Conservation (phyloP, 2,888 invertebrate genomes). For the Chloromyia formosa region DNA sequence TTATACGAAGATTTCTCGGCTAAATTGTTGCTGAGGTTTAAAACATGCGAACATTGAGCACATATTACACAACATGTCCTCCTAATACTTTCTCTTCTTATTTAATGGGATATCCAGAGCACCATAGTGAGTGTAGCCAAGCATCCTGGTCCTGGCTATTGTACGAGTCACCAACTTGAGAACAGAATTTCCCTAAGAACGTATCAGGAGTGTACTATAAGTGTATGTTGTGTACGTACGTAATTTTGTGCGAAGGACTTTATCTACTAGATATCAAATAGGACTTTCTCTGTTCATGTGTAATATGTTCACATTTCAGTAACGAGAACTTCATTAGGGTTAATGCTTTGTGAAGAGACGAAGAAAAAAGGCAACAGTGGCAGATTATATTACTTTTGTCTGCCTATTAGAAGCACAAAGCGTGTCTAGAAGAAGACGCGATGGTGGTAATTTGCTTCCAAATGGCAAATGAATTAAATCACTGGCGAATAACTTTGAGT, state of each 20-base stretch:
- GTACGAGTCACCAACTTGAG: conserved; percentile 2
- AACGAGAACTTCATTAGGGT: conserved; percentile 36
- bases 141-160: neutral
- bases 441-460: neutral
- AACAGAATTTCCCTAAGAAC: conserved; percentile 2
- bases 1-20: neutral
- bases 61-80: conserved; percentile 9
- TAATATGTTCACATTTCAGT: conserved; percentile 29
- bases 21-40: conserved; percentile 29
- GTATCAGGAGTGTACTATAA: neutral
- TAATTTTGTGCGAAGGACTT: neutral
- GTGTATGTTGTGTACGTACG: neutral
- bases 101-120: neutral
- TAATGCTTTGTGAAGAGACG: conserved; percentile 17
- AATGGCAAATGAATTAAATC: neutral
- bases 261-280: conserved; percentile 14
- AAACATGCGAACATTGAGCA: conserved; percentile 16
- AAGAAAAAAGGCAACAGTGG: neutral
- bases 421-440: neutral
- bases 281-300: conserved; percentile 1
- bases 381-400: neutral
- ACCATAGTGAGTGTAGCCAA: neutral
- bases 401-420: neutral
- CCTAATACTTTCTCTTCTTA: neutral
- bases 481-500: neutral